Conservation (phyloP, 2,888 invertebrate species). For the Germaria angustata region DNA sequence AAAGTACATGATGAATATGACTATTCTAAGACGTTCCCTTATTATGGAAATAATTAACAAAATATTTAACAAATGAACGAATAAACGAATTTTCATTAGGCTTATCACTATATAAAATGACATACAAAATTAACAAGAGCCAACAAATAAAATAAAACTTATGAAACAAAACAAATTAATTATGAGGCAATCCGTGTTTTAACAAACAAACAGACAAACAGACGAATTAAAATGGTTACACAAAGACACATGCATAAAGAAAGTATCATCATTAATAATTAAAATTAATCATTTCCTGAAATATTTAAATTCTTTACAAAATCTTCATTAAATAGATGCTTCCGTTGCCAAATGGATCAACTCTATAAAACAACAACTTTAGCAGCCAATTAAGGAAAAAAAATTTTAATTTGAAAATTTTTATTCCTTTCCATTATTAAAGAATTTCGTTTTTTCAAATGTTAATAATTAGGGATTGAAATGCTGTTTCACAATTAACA, state of each 20-base stretch:
- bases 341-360: no score
- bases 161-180: slow-evolving; percentile 28
- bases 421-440: no score
- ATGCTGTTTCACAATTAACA: no score
- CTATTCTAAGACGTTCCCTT: slow-evolving; percentile 9
- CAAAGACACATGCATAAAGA: background rate
- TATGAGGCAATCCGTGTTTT: slow-evolving; percentile 63
- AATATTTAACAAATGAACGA: slow-evolving; percentile 55
- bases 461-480: no score
- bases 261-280: slow-evolving; percentile 10
- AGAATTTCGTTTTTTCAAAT: no score
- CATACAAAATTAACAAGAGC: slow-evolving; percentile 39
- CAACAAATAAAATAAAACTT: slow-evolving; percentile 11
- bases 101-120: slow-evolving; percentile 41
- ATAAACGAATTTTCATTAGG: slow-evolving; percentile 68
- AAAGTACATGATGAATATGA: background rate
- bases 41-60: slow-evolving; percentile 29
- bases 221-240: slow-evolving; percentile 9
- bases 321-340: no score
- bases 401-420: no score
- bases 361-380: no score
- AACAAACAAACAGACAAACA: slow-evolving; percentile 14
- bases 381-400: no score
- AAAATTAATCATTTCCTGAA: background rate
- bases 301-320: background rate